These are phyloP conservation scores for Copidosoma aretas DNA, from an alignment of 2,888 invertebrate genomes.

Conservation along the genomic window DNA sequence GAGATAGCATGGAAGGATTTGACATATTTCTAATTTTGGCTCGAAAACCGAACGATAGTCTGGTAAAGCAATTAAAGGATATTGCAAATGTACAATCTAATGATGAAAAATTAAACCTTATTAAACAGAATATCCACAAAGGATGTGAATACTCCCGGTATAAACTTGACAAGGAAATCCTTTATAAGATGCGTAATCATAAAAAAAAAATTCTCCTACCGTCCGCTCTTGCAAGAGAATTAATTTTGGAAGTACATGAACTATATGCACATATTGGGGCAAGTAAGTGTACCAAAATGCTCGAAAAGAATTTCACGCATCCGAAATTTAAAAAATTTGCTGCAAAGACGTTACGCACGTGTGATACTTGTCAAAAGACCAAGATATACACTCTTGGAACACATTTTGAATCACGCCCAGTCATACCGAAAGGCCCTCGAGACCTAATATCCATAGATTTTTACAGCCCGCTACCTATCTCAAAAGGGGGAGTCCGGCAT, in stretches of 20 bases:
- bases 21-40: not conserved
- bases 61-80: not conserved
- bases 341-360: not conserved
- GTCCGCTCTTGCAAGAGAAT: not conserved
- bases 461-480: conserved; percentile 35
- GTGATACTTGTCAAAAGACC: conserved; percentile 31
- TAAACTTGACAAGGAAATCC: not conserved
- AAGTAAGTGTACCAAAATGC: conserved; percentile 1
- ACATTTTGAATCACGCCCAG: too few relatives aligned
- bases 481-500: conserved; percentile 17
- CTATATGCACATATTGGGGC: conserved; percentile 14
- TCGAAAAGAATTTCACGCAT: conserved; percentile 6
- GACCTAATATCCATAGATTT: conserved; percentile 39
- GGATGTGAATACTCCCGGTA: not conserved
- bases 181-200: not conserved
- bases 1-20: not conserved
- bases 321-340: not conserved
- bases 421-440: conserved; percentile 6
- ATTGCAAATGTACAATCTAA: not conserved
- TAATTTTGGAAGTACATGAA: not conserved
- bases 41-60: not conserved
- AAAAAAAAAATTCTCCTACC: not conserved
- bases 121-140: not conserved
- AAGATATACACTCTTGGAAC: conserved; percentile 5
- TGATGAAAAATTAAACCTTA: not conserved